Evolutionary conservation across 2,113 vertebrate species (phyloP).

Genomic region (Chlamydotis undulata): DNA sequence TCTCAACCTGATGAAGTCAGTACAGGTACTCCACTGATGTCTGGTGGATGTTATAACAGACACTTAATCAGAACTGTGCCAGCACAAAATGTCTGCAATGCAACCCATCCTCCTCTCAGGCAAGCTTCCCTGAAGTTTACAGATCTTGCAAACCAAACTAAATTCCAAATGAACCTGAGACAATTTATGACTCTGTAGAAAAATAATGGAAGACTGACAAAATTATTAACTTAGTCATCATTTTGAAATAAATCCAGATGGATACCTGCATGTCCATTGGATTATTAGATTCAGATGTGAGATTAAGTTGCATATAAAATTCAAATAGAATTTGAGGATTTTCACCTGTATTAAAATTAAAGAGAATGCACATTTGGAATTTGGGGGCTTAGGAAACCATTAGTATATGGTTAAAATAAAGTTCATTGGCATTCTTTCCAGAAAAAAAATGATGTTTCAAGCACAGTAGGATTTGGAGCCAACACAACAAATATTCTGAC

Average conservation of each 20-base stretch:
- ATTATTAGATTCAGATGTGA: neutral
- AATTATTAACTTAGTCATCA: neutral
- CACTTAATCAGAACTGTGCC: neutral
- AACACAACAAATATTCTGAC: neutral
- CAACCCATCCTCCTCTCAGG: neutral
- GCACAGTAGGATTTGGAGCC: neutral
- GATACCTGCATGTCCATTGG: neutral
- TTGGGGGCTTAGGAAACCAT: neutral
- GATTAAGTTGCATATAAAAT: neutral
- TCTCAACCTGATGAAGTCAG: neutral
- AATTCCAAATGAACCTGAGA: neutral
- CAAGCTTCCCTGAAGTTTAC: neutral
- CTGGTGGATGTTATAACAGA: neutral
- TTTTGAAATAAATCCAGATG: neutral
- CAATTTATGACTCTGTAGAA: neutral
- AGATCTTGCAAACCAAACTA: neutral
- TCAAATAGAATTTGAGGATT: neutral
- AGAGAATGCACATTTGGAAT: neutral
- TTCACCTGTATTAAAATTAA: neutral
- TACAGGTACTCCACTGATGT: neutral
- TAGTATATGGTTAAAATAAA: neutral
- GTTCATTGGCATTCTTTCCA: neutral
- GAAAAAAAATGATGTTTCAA: neutral
- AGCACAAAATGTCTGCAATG: neutral
- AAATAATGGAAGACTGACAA: neutral